Evolutionary conservation across 1,140 invertebrate genomes (phyloP), one percentile per base, ranked within the genome.

Genomic region (Amyelois transitella): DNA sequence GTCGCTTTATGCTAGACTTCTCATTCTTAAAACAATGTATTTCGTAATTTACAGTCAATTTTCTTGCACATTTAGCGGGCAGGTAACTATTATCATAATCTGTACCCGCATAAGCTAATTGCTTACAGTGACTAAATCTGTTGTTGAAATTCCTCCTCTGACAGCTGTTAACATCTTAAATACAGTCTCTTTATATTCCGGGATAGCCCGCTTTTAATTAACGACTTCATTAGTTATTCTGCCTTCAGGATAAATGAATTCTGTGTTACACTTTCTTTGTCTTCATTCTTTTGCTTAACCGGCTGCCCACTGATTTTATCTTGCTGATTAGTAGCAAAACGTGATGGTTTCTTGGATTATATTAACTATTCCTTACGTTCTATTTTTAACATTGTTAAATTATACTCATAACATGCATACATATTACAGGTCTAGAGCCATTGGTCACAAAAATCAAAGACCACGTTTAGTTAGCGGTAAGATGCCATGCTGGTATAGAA

Each of bases 151-250:
- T 66, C 59, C 64, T 56, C 32, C 53, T 38, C 63, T 68, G 58
- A 69, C 65, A 58, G 59, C 56, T 64, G 55, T 58, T 48, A 58
- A 64, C 58, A 55, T 69, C 63, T 72, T 72, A 66, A 75, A 68
- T 73, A 54, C 68, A 65, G 57, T 21, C 54, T 58, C 66, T 71
- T 73, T 73, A 69, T 66, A 69, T 73, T 66, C 60, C 47, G 55
- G 50, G 64, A 74, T 74, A 58, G 65, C 61, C 62, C 55, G 51
- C 57, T 70, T 72, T 75, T 73, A 72, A 73, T 75, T 69, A 75
- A 70, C 64, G 59, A 62, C 53, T 69, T 76, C 70, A 69, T 72
- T 70, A 69, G 57, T 61, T 65, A 67, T 70, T 63, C 68, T 43
- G 55, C 28, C 44, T 49, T 50, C 22, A 52, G 49, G 53, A 64